phyloP scores from a whole-genome alignment of 2,888 invertebrate species.

The Adelphocoris suturalis region DNA sequence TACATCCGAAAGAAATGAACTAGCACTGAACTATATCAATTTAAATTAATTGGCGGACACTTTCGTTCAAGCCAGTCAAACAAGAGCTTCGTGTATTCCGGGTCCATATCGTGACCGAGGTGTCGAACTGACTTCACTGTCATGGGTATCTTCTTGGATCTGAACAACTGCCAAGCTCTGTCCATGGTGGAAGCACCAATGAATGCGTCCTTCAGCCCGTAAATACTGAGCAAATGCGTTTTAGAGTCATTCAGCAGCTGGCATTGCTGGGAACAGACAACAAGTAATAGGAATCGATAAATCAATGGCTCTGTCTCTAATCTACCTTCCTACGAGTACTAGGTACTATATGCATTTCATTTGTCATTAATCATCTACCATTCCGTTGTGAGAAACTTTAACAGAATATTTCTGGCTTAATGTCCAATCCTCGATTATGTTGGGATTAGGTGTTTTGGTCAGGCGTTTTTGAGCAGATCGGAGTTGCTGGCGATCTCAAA shows the following conservation, averaged over 20 bases:
- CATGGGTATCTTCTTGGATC: slow-evolving; percentile 21
- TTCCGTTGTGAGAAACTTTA: too few relatives aligned
- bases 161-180: slow-evolving; percentile 11
- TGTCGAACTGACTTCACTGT: not conserved
- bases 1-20: too few relatives aligned
- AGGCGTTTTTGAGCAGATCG: too few relatives aligned
- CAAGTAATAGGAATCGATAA: not conserved
- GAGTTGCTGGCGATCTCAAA: too few relatives aligned
- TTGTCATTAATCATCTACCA: too few relatives aligned
- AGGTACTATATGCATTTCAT: too few relatives aligned
- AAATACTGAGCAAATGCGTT: slow-evolving; percentile 54
- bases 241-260: not conserved
- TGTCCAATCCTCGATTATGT: too few relatives aligned
- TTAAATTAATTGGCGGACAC: not conserved
- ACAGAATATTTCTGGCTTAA: too few relatives aligned
- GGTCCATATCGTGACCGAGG: slow-evolving; percentile 56
- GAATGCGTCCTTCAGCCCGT: slow-evolving; percentile 60
- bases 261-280: slow-evolving; percentile 19
- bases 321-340: too few relatives aligned
- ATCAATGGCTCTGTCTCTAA: too few relatives aligned
- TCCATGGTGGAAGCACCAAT: slow-evolving; percentile 24
- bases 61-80: slow-evolving; percentile 55
- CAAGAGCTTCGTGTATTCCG: slow-evolving; percentile 23
- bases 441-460: too few relatives aligned
- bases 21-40: too few relatives aligned